Base-by-base conservation (phyloP, 2,888 invertebrate genomes). In the Drosophila longiperda region DNA sequence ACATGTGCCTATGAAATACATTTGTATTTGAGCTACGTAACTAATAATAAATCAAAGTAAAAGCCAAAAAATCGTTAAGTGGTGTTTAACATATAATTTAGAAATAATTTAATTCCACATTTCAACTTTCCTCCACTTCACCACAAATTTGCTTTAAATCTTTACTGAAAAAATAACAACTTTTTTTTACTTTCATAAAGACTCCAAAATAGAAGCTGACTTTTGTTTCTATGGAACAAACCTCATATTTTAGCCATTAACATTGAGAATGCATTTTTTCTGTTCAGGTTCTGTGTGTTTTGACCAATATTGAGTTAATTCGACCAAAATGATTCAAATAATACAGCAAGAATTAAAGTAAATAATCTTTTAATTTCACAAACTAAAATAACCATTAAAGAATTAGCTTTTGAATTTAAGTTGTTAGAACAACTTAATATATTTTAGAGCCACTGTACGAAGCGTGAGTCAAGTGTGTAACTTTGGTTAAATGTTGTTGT, bases 381-480 rank as follows among this genome's bases (percentile, higher is more conserved):
- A 50, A 62, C 54, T 61, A 49, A 63, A 72, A 53, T 58, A 36
- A 45, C 40, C 36, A 66, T 81, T 70, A 67, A 54, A 49, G 52
- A 75, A 72, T 72, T 65, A 59, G 53, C 40, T 60, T 54, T 60
- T 73, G 0, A 73, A 82, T 82, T 79, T 33, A 71, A 73, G 57
- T 66, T 36, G 38, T 29, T 53, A 49, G 20, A 67, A 33, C 53
- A n/a, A 38, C 40, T 75, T 63, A 7, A 54, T 40, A 58, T 53
- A 40, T 67, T 54, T 57, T 57, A 42, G 53, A 20, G 20, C 75
- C 70, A 61, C 80, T 78, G 66, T 67, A 48, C 58, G 50, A 36
- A 50, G 32, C 57, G 40, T 57, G 60, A 73, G 78, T 73, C 83
- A 82, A 78, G 79, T 87, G 84, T 48, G 38, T 50, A 20, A 58